phyloP scores from a whole-genome alignment of 2,113 vertebrate species.

The Gavialis gangeticus region DNA sequence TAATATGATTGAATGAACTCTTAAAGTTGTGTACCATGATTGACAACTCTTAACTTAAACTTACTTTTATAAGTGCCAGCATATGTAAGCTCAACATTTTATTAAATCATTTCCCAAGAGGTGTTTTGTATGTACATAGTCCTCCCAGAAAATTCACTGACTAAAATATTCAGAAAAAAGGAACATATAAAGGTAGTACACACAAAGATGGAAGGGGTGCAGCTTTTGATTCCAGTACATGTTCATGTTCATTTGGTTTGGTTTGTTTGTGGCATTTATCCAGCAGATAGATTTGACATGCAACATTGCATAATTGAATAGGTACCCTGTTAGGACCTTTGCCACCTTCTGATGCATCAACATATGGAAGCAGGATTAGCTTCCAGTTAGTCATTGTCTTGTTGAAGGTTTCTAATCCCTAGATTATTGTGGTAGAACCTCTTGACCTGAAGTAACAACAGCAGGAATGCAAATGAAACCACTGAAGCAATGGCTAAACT shows the following conservation, averaged over 20 bases:
- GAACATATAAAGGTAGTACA: not conserved
- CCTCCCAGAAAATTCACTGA: not conserved
- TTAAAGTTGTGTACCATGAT: not conserved
- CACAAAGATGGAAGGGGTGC: not conserved
- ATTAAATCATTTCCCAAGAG: not conserved
- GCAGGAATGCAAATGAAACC: not conserved
- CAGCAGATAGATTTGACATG: not conserved
- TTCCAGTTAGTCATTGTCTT: not conserved
- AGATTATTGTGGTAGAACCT: not conserved
- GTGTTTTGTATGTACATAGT: not conserved
- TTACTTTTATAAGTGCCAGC: not conserved
- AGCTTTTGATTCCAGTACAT: not conserved
- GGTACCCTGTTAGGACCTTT: not conserved
- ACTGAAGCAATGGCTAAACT: not conserved
- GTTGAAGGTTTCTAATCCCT: not conserved
- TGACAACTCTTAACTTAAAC: not conserved
- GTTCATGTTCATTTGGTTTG: not conserved
- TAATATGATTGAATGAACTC: not conserved
- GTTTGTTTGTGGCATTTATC: not conserved
- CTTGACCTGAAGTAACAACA: not conserved
- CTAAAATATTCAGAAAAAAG: not conserved
- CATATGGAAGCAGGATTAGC: not conserved
- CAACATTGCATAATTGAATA: not conserved
- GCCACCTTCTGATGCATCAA: not conserved
- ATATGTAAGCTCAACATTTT: slow-evolving; percentile 7